Base-by-base conservation (phyloP, 2,797 vertebrate species). In the Paramormyrops hopkinsi region DNA sequence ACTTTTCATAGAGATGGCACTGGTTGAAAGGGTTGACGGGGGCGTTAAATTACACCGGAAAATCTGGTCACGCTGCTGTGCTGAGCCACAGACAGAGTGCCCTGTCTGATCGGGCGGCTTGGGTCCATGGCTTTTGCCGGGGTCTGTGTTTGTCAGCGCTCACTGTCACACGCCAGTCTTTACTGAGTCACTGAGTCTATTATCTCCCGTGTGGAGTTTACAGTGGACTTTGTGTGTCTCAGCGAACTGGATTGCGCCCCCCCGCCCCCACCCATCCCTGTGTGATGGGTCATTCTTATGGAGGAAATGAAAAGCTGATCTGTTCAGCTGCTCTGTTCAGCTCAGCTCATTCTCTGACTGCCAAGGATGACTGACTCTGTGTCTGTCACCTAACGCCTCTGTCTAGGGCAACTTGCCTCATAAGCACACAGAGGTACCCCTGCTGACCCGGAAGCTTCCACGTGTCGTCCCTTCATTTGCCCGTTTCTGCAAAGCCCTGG, bases 1-100 rank as follows among this genome's bases (percentile, higher is more conserved):
- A 73, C 51, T 88, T 51, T 88, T 88, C 79, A 19, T 86, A 48
- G 86, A 89, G 82, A 56, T 90, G 91, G 82, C 48, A 46, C 46
- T 37, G 44, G 82, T 73, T 88, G 33, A 89, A 87, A 56, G 86
- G 86, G 22, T 51, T 73, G 46, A 86, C 2, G 50, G 50, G 48
- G 83, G 62, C 48, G 62, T 91, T 83, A 69, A 88, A 90, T 82
- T 59, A 84, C 73, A 51, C 48, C 48, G 17, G 11, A 54, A 85
- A 56, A 59, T 87, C 46, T 56, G 83, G 48, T 59, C 91, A 86
- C 53, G 29, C 51, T 69, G n/a, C 56, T 1, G 48, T 44, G 19
- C 48, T 73, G 44, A 86, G 14, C 11, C 14, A 37, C 85, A 86
- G 44, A 37, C 41, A 4, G 69, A 48, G 73, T 2, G 22, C 69